Conservation (phyloP, 2,797 vertebrate species). For the Coluber constrictor region DNA sequence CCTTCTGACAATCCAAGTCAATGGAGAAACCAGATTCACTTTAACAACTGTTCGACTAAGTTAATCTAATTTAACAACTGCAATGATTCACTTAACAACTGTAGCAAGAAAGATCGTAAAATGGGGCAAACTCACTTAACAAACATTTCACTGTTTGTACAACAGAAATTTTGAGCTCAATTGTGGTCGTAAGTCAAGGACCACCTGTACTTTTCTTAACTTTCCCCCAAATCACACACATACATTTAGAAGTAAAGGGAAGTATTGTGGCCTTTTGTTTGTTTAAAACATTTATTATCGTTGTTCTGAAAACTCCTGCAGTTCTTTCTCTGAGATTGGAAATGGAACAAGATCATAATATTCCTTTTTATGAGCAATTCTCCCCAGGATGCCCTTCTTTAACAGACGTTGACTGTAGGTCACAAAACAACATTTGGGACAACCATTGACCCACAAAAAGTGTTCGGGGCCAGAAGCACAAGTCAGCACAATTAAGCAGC, state of each 20-base stretch:
- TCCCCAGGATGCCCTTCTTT: slow-evolving; percentile 27
- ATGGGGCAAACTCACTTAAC: too few relatives aligned
- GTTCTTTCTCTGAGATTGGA: slow-evolving; percentile 44
- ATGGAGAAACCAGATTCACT: background rate
- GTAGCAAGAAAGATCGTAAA: too few relatives aligned
- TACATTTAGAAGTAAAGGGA: slow-evolving; percentile 25
- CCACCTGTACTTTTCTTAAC: background rate
- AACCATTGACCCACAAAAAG: background rate
- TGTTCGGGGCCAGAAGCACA: too few relatives aligned
- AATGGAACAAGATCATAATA: slow-evolving; percentile 43
- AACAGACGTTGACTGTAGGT: slow-evolving; percentile 25
- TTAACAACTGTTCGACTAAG: background rate
- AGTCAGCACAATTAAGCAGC: background rate
- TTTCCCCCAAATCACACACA: background rate
- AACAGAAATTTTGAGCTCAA: too few relatives aligned
- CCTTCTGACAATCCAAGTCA: background rate
- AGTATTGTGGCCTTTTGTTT: background rate
- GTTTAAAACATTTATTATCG: slow-evolving; percentile 40
- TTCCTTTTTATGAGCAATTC: slow-evolving; percentile 37
- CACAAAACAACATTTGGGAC: background rate
- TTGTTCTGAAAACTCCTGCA: slow-evolving; percentile 1
- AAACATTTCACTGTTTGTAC: too few relatives aligned
- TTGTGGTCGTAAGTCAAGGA: too few relatives aligned
- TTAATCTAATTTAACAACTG: background rate
- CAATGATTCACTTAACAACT: background rate